Conservation (phyloP, 92 coral and sea anemone species). For the Siderastrea siderea region DNA sequence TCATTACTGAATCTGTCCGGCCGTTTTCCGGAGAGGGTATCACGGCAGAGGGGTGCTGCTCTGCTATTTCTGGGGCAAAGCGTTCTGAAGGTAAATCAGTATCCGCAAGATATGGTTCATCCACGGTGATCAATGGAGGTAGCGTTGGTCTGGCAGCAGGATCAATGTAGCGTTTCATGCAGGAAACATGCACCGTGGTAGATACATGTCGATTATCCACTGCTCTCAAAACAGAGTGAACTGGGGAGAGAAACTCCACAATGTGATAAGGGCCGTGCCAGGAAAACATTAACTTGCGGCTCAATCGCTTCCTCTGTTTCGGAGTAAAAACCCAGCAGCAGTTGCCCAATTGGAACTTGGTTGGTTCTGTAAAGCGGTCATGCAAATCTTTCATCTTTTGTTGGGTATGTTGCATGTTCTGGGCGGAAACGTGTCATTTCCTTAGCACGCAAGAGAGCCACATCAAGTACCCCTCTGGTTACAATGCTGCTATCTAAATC, state of each 20-base stretch:
- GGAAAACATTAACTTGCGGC: background rate
- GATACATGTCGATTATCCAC: slow-evolving; percentile 1
- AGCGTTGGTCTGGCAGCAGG: too few relatives aligned
- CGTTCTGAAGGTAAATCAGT: too few relatives aligned
- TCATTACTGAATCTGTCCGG: too few relatives aligned
- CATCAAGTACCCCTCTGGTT: too few relatives aligned
- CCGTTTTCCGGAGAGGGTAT: too few relatives aligned
- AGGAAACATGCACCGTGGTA: background rate
- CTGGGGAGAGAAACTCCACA: background rate
- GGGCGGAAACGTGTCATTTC: too few relatives aligned
- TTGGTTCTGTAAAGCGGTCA: background rate
- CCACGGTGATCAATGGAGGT: too few relatives aligned
- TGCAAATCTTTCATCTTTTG: background rate
- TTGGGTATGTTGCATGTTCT: background rate
- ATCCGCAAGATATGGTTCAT: too few relatives aligned
- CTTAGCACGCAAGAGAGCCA: too few relatives aligned
- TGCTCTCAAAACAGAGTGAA: background rate
- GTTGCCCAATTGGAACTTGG: background rate
- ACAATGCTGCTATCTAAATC: too few relatives aligned
- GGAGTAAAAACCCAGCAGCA: background rate
- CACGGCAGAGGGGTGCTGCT: too few relatives aligned
- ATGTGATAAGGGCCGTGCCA: slow-evolving; percentile 7
- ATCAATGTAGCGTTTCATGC: background rate
- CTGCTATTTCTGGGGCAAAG: too few relatives aligned
- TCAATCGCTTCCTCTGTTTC: background rate